These are phyloP conservation scores for Cataglyphis hispanica DNA, from an alignment of 1,140 invertebrate species.

Conservation along the genomic window DNA sequence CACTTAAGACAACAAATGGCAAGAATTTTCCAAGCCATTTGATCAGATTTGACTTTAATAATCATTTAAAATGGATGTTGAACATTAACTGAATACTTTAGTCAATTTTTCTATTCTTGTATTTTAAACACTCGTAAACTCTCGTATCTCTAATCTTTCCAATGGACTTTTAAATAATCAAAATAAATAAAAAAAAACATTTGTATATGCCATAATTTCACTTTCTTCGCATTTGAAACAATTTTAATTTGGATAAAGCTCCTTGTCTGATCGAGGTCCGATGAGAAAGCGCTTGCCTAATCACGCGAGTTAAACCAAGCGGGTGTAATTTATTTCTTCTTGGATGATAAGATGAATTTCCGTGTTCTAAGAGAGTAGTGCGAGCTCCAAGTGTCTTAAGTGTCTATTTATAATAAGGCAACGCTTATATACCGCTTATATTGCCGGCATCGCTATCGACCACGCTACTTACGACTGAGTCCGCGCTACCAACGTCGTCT, in stretches of 20 bases:
- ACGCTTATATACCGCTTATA: slow-evolving; percentile 62
- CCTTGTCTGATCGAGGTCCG: slow-evolving; percentile 5
- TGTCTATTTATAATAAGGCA: slow-evolving; percentile 82
- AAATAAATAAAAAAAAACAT: slow-evolving; percentile 27
- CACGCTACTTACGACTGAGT: slow-evolving; percentile 66
- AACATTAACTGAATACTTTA: slow-evolving; percentile 16
- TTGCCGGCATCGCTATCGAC: slow-evolving; percentile 59
- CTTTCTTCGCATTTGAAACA: slow-evolving; percentile 35
- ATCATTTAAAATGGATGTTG: slow-evolving; percentile 6
- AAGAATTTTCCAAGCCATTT: slow-evolving; percentile 16
- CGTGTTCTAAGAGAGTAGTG: slow-evolving; percentile 54
- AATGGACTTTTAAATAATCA: slow-evolving; percentile 27
- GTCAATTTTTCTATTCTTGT: slow-evolving; percentile 11
- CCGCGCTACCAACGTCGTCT: slow-evolving; percentile 77
- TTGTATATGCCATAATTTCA: slow-evolving; percentile 15
- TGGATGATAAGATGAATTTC: slow-evolving; percentile 79
- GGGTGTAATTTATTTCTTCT: slow-evolving; percentile 73
- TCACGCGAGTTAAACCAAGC: slow-evolving; percentile 65
- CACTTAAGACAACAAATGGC: slow-evolving; percentile 1
- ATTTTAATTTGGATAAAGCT: slow-evolving; percentile 35
- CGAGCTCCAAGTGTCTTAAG: slow-evolving; percentile 63
- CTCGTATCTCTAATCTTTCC: neutral
- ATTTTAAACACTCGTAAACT: neutral
- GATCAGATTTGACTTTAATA: neutral
- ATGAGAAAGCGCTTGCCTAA: slow-evolving; percentile 58